phyloP scores from a whole-genome alignment of 1,140 invertebrate species.

The Drosophila subpulchrella region DNA sequence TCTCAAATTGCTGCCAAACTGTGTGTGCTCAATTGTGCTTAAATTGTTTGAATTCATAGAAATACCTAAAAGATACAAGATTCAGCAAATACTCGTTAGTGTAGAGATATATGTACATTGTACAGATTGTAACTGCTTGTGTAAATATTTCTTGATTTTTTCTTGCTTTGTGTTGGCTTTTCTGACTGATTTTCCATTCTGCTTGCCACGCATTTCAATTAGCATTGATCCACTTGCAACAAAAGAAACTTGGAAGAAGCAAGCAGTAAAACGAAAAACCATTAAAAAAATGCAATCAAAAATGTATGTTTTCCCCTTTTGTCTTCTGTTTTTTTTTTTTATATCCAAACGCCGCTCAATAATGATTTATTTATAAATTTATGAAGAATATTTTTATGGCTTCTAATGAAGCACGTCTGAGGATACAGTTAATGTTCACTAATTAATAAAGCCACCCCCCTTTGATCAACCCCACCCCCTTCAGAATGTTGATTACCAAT shows the following conservation, averaged over 20 bases:
- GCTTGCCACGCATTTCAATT: slow-evolving; percentile 66
- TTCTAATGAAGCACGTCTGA: slow-evolving; percentile 38
- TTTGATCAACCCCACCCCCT: not conserved
- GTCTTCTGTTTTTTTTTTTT: not conserved
- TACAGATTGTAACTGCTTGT: slow-evolving; percentile 11
- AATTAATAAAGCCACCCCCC: slow-evolving; percentile 34
- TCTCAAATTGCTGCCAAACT: slow-evolving; percentile 5
- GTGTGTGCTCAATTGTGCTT: not conserved
- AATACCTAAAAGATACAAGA: slow-evolving; percentile 9
- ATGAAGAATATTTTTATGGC: slow-evolving; percentile 22
- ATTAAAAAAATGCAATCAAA: slow-evolving; percentile 18
- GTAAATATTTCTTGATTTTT: slow-evolving; percentile 25
- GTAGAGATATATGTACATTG: slow-evolving; percentile 7
- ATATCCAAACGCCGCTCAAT: slow-evolving; percentile 9
- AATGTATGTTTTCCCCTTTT: not conserved
- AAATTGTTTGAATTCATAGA: not conserved
- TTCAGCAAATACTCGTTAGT: not conserved
- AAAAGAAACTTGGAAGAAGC: slow-evolving; percentile 22
- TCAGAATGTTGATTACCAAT: slow-evolving; percentile 28
- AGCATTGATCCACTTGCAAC: slow-evolving; percentile 64
- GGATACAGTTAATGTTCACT: slow-evolving; percentile 31
- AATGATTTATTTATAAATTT: slow-evolving; percentile 23
- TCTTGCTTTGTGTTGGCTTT: slow-evolving; percentile 9
- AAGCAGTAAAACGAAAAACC: slow-evolving; percentile 41
- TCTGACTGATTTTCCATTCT: slow-evolving; percentile 20